Evolutionary conservation across 1,140 invertebrate genomes (phyloP), one percentile per base, ranked within the genome.

Genomic region (Trypoxylus dichotomus): DNA sequence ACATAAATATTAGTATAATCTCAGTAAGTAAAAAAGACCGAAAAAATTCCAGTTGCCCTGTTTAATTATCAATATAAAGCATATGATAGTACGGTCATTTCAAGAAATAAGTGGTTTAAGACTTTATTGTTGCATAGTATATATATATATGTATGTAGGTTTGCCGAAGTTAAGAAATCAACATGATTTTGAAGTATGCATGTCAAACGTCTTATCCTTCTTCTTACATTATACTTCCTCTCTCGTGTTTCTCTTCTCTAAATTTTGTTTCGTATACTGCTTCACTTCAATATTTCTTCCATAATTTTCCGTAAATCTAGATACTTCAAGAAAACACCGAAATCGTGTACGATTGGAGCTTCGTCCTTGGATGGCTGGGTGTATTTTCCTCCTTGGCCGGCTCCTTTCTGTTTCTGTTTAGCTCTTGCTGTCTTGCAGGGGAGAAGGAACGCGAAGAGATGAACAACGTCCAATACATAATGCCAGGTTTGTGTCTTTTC

Each of bases 381-480:
- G 93, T 95, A 58, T 93, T 90, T 43, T 92, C 92, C 78, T 92
- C 91, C 82, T 90, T 95, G 81, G 90, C 90, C 71, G 92, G 93
- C 58, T 92, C 94, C 80, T 89, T 94, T 78, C 86, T 95, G 79
- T 95, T 95, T 89, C 91, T 95, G 86, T 92, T 92, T 81, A 92
- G 93, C 21, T 93, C 94, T 77, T 91, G 92, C 85, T 95, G 94
- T 85, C 88, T 96, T 74, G 90, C 91, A 81, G 91, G 90, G 84
- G 94, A 96, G 86, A 90, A 90, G 79, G 87, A 88, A 41, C 87
- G 88, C 77, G 86, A 87, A 78, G 91, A 93, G 80, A 90, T 93
- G 81, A 92, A 91, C 87, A 94, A 94, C 86, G 91, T 94, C 86
- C 94, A 95, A 86, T 95, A 95, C 89, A 93, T 95, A 83, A 95